Conservation (phyloP, 2,113 vertebrate species). For the Merops nubicus region DNA sequence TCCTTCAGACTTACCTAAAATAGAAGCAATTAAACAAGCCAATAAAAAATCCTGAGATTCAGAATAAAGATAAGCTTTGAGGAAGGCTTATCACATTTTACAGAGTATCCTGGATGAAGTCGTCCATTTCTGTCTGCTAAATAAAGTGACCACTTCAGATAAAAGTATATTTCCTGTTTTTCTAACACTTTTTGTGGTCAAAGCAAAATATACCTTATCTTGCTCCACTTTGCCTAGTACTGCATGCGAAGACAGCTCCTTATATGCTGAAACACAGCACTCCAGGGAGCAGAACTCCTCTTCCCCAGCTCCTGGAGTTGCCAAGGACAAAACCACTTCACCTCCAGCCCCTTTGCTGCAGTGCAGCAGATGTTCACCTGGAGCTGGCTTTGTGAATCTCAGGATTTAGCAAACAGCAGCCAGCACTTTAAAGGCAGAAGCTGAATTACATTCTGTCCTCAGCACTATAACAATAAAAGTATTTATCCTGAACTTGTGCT, state of each 20-base stretch:
- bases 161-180: neutral
- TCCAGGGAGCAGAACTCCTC: neutral
- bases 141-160: neutral
- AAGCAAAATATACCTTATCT: neutral
- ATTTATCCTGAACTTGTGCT: neutral
- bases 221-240: neutral
- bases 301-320: rapidly evolving
- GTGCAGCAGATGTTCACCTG: neutral
- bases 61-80: neutral
- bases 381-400: neutral
- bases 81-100: neutral
- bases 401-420: neutral
- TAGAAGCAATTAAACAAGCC: neutral
- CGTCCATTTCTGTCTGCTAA: neutral
- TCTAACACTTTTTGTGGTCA: neutral
- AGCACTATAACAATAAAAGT: neutral
- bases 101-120: neutral
- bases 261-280: neutral
- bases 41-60: neutral
- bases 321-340: neutral
- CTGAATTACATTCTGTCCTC: neutral
- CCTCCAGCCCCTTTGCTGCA: neutral
- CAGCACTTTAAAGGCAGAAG: neutral
- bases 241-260: neutral
- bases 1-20: neutral